Evolutionary conservation across 2,113 vertebrate genomes (phyloP).

Genomic region (Calyptomena viridis): DNA sequence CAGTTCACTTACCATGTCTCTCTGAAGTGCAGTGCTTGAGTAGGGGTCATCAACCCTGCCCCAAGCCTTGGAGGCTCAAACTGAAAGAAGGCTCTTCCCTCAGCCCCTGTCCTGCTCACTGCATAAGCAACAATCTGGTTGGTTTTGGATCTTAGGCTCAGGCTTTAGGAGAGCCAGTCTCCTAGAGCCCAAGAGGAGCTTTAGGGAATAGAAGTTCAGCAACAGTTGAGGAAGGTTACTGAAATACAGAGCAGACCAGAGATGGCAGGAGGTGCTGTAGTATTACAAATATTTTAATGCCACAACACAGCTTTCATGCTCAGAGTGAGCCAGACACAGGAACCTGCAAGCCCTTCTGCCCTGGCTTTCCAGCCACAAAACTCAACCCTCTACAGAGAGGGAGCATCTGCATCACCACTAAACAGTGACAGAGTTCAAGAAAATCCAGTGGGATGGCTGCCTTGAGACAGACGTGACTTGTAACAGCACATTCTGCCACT

Average conservation of each 20-base stretch:
- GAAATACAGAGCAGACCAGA: not conserved
- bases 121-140: not conserved
- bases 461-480: not conserved
- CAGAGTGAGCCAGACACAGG: not conserved
- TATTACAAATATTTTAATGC: not conserved
- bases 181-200: not conserved
- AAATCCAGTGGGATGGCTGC: not conserved
- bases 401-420: not conserved
- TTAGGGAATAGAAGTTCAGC: not conserved
- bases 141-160: not conserved
- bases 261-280: not conserved
- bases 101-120: not conserved
- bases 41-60: not conserved
- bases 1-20: not conserved
- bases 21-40: not conserved
- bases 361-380: not conserved
- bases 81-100: not conserved
- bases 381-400: not conserved
- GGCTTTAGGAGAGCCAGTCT: not conserved
- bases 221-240: not conserved
- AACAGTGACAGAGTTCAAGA: constrained; percentile 10
- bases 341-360: not conserved
- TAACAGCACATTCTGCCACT: not conserved
- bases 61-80: not conserved
- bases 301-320: not conserved